phyloP scores from a whole-genome alignment of 2,888 invertebrate genomes.

The Lepidochrysops patricia region DNA sequence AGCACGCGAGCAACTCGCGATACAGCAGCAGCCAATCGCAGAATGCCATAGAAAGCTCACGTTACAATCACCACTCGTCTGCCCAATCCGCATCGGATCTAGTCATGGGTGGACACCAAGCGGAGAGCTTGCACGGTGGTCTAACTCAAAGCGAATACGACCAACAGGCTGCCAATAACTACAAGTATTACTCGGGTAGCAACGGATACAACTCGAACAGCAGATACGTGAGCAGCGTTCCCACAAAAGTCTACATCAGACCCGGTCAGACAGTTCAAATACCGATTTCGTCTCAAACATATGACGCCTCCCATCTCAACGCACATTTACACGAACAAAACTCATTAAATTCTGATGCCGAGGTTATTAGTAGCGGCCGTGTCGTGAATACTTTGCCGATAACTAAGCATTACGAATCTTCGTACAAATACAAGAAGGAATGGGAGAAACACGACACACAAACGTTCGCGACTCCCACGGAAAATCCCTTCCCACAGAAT shows the following conservation, averaged over 20 bases:
- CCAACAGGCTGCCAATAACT: slow-evolving; percentile 29
- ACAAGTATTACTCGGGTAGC: slow-evolving; percentile 37
- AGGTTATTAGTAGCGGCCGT: slow-evolving; percentile 33
- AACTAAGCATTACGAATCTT: slow-evolving; percentile 52
- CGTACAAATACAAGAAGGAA: slow-evolving; percentile 57
- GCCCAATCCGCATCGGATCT: slow-evolving; percentile 26
- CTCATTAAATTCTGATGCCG: slow-evolving; percentile 42
- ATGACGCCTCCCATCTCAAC: slow-evolving; percentile 25
- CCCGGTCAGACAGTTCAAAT: slow-evolving; percentile 49
- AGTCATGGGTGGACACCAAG: slow-evolving; percentile 35
- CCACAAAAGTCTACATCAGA: slow-evolving; percentile 45
- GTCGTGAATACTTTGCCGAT: slow-evolving; percentile 32
- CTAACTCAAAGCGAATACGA: slow-evolving; percentile 33
- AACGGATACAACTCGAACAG: slow-evolving; percentile 27
- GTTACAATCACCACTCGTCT: slow-evolving; percentile 32
- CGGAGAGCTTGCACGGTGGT: slow-evolving; percentile 32
- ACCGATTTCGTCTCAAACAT: slow-evolving; percentile 42
- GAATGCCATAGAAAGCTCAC: slow-evolving; percentile 31
- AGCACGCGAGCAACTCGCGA: slow-evolving; percentile 19
- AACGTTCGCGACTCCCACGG: slow-evolving; percentile 38
- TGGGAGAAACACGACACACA: slow-evolving; percentile 59
- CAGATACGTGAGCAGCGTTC: slow-evolving; percentile 34
- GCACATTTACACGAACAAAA: slow-evolving; percentile 37
- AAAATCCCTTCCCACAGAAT: slow-evolving; percentile 38
- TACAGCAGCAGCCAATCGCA: slow-evolving; percentile 32